Evolutionary conservation across 2,797 vertebrate species (phyloP).

Genomic region (Brachyrhaphis roseni): DNA sequence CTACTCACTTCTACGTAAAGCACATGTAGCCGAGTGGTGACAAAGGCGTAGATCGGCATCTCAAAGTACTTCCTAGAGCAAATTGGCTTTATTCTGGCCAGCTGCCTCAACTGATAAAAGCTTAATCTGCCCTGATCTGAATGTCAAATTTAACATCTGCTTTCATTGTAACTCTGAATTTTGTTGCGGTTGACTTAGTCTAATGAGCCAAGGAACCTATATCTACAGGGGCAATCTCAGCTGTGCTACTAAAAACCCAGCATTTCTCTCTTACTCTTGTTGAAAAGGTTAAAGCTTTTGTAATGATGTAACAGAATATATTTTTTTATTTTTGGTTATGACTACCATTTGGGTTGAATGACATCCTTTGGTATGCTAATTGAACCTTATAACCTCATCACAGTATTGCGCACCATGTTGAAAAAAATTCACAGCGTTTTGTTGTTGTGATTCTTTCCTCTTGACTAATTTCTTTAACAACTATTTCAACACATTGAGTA

Average conservation of each 20-base stretch:
- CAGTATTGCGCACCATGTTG: neutral
- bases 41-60: neutral
- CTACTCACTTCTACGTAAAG: neutral
- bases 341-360: neutral
- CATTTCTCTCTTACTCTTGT: neutral
- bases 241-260: neutral
- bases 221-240: neutral
- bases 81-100: neutral
- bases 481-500: too few species aligned
- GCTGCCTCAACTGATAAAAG: slow-evolving; percentile 2
- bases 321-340: neutral
- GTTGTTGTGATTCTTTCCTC: too few species aligned
- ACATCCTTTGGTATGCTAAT: neutral
- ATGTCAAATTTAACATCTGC: neutral
- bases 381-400: neutral
- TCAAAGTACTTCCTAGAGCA: neutral
- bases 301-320: neutral
- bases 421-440: neutral
- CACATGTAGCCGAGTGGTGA: neutral
- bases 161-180: neutral
- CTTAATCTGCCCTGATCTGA: neutral
- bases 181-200: neutral
- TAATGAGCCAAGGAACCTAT: neutral
- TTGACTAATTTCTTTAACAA: too few species aligned
- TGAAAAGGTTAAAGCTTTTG: neutral